Evolutionary conservation across 2,888 invertebrate species (phyloP), one percentile per base, ranked within the genome.

Genomic region (Drosophila kokeensis): DNA sequence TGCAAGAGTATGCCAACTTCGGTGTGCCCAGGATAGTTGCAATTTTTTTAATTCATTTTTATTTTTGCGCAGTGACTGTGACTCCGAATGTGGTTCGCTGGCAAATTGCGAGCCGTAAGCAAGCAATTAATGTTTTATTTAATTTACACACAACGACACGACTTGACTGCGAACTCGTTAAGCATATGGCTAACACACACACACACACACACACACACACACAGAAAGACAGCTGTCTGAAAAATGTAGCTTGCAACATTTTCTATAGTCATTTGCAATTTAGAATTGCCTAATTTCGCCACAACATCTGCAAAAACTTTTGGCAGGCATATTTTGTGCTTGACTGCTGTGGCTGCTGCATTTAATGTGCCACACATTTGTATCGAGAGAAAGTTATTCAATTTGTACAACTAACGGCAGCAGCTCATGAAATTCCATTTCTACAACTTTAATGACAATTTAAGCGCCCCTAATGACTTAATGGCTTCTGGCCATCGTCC

Each of bases 211-310:
- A 24, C 49, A 67, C 30, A 45, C 38, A 53, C 60, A 62, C 18
- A 18, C 30, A 10, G 15, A 34, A 15, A 15, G 8, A 4, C 45
- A 45, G 21, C 29, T 54, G 50, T 38, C 29, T 62, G 53, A 57
- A 66, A 82, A 73, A 69, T 80, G 74, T 63, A 49, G 53, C 69
- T 69, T 71, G 70, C 76, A 57, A 64, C 71, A 57, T 59, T 75
- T 67, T 71, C 73, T 61, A 76, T 82, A 79, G 81, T 70, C 83
- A 79, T 89, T 87, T 87, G 87, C 79, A 82, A 84, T 85, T 89
- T 75, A 73, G 82, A 74, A 81, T 76, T 24, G 68, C 88, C 79
- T 80, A 81, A 86, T 86, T 83, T 72, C 68, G 45, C 36, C n/a
- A 11, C 18, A 67, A 52, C 53, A 36, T 36, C 36, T 40, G 29